Evolutionary conservation across 2,888 invertebrate genomes (phyloP).

Genomic region (Harpalus rubripes): DNA sequence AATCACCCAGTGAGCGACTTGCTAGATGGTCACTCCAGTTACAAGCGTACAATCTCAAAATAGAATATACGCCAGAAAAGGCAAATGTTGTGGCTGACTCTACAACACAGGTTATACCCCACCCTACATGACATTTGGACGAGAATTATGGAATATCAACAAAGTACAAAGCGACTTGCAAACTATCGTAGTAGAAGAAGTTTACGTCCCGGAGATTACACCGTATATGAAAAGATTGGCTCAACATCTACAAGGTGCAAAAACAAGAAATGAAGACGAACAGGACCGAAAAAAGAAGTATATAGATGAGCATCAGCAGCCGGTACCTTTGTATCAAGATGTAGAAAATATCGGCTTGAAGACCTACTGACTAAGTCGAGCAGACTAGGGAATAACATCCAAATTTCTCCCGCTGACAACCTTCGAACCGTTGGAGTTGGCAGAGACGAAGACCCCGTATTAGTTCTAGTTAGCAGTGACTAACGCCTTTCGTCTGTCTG

Average conservation of each 20-base stretch:
- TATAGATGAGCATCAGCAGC: not conserved
- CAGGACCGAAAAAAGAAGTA: not conserved
- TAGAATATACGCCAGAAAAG: slow-evolving; percentile 73
- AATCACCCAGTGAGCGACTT: slow-evolving; percentile 71
- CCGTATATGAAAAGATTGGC: not conserved
- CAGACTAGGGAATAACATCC: not conserved
- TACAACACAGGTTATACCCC: slow-evolving; percentile 66
- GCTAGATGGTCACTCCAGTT: slow-evolving; percentile 75
- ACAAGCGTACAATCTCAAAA: slow-evolving; percentile 72
- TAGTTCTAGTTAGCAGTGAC: not conserved
- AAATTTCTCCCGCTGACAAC: not conserved
- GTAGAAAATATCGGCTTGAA: not conserved
- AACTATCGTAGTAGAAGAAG: too few species aligned
- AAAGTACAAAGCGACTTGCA: not conserved
- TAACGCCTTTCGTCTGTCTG: slow-evolving; percentile 1
- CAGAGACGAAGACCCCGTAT: not conserved
- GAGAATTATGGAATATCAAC: not conserved
- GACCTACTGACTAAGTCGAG: not conserved
- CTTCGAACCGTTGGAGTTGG: too few species aligned
- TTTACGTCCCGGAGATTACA: too few species aligned
- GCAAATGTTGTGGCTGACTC: slow-evolving; percentile 74
- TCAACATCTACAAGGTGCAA: not conserved
- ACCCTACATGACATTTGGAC: not conserved
- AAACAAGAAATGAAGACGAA: not conserved
- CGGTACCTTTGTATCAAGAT: not conserved